Base-by-base conservation (phyloP, 2,797 vertebrate genomes). In the Coendou prehensilis region DNA sequence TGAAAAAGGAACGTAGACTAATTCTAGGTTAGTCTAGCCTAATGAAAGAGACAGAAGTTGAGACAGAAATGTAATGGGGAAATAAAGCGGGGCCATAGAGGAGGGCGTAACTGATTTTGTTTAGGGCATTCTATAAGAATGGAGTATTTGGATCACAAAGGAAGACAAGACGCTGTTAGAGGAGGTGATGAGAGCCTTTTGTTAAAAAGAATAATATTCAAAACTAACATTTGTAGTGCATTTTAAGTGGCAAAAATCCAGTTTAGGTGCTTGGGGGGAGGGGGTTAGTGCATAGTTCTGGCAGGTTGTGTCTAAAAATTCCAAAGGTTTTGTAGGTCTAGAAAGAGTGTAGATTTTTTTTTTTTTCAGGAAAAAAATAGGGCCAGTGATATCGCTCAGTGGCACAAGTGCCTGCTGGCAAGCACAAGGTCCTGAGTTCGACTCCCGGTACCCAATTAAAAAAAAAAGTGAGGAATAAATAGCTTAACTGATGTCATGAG, bases 1-100 rank as follows among this genome's bases (percentile, higher is more conserved):
- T 87, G 22, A 86, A 22, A 81, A 96, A 90, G 67, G 28, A 88
- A 81, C 17, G 10, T 23, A 26, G 23, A 26, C 59, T 85, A 52
- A 20, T 79, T 90, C 76, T 95, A 94, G 50, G 71, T 81, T 86
- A 56, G 41, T 73, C 63, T 87, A 87, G 54, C 87, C 15, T 93
- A 47, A 28, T 84, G 73, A 83, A 88, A 91, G 83, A 88, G 73
- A 64, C 23, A 87, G 59, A 79, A 10, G 41, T 69, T 33, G 17
- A 88, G 64, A 93, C 37, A 75, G 56, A 78, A 84, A 9, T 57
- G 26, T 80, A 76, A 28, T 88, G 18, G 37, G 47, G 59, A 80
- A 54, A 87, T 87, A 61, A 78, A 56, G 37, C 75, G 64, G 57
- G 13, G 30, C 37, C 7, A 13, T 80, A 52, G 11, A 82, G 28